Percentiles rank a stretch among this genome's conserved stretches.
These are phyloP conservation scores for Kobus ellipsiprymnus DNA, from an alignment of 2,113 vertebrate species.

Conservation along the genomic window DNA sequence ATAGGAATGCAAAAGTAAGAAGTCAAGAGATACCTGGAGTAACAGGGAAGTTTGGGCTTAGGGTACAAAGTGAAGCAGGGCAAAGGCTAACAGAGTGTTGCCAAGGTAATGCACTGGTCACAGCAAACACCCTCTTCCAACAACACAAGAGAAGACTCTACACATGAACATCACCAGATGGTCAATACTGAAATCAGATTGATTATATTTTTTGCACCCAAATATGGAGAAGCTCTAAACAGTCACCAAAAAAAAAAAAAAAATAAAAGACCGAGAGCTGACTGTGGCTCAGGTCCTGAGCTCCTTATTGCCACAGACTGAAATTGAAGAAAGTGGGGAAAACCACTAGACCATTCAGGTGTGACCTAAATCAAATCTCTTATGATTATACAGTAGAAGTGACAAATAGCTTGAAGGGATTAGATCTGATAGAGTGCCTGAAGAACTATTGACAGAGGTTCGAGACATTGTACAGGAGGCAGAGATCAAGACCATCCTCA, in stretches of 20 bases:
- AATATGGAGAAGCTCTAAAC: neutral
- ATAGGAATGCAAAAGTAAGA: neutral
- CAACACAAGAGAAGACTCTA: neutral
- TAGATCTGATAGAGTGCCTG: neutral
- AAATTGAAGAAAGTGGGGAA: neutral
- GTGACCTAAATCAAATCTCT: neutral
- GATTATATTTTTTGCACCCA: neutral
- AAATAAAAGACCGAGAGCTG: rapidly evolving
- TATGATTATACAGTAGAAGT: neutral
- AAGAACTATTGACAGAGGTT: neutral
- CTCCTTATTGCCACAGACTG: neutral
- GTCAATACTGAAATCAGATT: neutral
- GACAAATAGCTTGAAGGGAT: neutral
- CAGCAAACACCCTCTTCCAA: neutral
- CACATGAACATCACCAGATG: neutral
- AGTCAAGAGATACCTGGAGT: neutral
- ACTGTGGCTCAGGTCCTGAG: neutral
- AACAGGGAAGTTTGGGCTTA: neutral
- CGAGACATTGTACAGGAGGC: neutral
- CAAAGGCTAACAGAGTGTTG: neutral
- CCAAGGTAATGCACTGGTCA: neutral
- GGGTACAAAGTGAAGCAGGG: neutral
- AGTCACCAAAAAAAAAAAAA: neutral
- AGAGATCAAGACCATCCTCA: neutral
- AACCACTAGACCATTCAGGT: neutral